Evolutionary conservation across 2,113 vertebrate genomes (phyloP).

Genomic region (Salvelinus alpinus): DNA sequence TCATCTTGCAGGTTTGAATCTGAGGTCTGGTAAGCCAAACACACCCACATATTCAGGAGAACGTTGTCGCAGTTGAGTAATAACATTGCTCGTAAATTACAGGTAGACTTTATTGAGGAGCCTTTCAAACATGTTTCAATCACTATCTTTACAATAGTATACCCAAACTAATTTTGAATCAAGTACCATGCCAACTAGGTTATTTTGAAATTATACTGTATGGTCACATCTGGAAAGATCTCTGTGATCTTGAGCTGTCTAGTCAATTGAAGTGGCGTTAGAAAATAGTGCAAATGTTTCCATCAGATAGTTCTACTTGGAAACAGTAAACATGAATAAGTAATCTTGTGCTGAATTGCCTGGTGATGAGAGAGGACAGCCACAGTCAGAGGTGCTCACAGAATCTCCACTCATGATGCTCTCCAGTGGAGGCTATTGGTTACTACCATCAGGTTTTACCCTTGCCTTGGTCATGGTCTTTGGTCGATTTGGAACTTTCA

Average conservation of each 20-base stretch:
- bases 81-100: too few species aligned
- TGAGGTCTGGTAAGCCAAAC: not conserved
- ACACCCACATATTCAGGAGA: not conserved
- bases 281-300: slow-evolving; percentile 8
- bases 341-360: slow-evolving; percentile 2
- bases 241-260: not conserved
- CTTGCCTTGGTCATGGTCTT: too few species aligned
- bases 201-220: not conserved
- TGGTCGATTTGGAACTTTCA: too few species aligned
- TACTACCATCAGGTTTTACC: not conserved
- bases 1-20: not conserved
- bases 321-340: slow-evolving; percentile 25
- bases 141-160: too few species aligned
- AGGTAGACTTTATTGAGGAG: too few species aligned
- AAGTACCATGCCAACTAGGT: not conserved
- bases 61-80: too few species aligned
- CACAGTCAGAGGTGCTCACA: not conserved
- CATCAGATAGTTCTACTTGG: not conserved
- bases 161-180: not conserved
- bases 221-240: too few species aligned
- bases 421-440: not conserved
- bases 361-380: not conserved
- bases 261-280: not conserved
- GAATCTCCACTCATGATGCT: not conserved
- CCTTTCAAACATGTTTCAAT: too few species aligned